Conservation (phyloP, 2,113 vertebrate genomes). For the Falco punctatus region DNA sequence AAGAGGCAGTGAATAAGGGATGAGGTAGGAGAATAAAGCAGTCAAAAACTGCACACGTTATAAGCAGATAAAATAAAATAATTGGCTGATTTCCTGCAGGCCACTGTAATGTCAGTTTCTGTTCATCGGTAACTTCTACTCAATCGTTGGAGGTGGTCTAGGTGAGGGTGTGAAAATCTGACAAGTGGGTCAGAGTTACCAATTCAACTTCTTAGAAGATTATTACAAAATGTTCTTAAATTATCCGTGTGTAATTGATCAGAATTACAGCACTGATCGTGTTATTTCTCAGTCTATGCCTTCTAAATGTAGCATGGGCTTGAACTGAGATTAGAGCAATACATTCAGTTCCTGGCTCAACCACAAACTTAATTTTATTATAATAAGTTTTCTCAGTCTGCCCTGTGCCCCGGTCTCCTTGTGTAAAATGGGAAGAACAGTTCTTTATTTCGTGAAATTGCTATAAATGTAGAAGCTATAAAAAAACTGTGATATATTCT, state of each 20-base stretch:
- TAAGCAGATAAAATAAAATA: neutral
- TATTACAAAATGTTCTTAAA: neutral
- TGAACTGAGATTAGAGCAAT: neutral
- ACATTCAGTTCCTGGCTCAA: neutral
- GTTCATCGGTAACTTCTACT: neutral
- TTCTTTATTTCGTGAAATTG: neutral
- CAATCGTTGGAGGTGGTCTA: rapidly evolving
- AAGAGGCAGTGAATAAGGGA: neutral
- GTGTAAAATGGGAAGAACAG: neutral
- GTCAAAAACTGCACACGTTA: neutral
- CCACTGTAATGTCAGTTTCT: rapidly evolving
- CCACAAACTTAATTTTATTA: neutral
- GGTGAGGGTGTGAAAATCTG: neutral
- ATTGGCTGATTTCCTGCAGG: neutral
- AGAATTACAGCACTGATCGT: neutral
- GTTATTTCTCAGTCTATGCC: neutral
- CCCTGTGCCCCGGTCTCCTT: neutral
- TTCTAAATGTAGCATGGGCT: neutral
- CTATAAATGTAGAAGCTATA: neutral
- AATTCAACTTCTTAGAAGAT: neutral
- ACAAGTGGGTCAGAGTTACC: neutral
- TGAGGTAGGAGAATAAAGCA: neutral
- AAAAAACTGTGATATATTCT: neutral
- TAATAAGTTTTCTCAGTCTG: neutral
- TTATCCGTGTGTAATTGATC: neutral